Conservation (phyloP, 2,888 invertebrate species). For the Dysmachus trigonus region DNA sequence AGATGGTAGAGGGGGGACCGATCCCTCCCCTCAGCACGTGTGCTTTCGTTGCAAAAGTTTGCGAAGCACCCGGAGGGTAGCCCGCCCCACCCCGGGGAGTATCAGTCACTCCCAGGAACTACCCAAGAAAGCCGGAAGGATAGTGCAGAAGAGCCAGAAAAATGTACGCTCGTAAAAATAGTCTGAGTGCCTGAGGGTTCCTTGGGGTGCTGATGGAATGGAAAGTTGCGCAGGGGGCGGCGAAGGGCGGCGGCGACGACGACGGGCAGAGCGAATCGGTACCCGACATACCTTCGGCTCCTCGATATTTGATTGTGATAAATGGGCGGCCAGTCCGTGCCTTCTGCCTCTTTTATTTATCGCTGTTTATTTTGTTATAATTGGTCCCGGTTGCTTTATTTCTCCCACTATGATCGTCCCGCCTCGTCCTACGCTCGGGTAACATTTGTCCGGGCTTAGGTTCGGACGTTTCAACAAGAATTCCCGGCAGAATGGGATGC, state of each 20-base stretch:
- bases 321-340: background rate
- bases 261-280: too few relatives aligned
- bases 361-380: constrained; percentile 23
- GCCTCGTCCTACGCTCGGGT: background rate
- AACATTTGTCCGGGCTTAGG: background rate
- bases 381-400: constrained; percentile 13
- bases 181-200: constrained; percentile 22
- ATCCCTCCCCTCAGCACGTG: constrained; percentile 6
- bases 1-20: background rate
- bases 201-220: background rate
- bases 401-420: too few relatives aligned
- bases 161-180: constrained; percentile 28
- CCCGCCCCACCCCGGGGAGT: background rate
- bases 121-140: constrained; percentile 13
- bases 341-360: constrained; percentile 21
- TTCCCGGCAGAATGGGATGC: background rate
- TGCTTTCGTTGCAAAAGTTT: background rate
- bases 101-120: background rate
- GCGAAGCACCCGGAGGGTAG: background rate
- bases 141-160: constrained; percentile 9
- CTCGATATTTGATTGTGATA: constrained; percentile 40
- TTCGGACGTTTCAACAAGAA: background rate
- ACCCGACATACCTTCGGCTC: background rate
- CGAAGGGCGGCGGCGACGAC: background rate
- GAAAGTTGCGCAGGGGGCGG: background rate